Percentiles rank a stretch among this genome's conserved stretches.
Conservation (phyloP, 2,113 vertebrate species). For the Thunnus thynnus region DNA sequence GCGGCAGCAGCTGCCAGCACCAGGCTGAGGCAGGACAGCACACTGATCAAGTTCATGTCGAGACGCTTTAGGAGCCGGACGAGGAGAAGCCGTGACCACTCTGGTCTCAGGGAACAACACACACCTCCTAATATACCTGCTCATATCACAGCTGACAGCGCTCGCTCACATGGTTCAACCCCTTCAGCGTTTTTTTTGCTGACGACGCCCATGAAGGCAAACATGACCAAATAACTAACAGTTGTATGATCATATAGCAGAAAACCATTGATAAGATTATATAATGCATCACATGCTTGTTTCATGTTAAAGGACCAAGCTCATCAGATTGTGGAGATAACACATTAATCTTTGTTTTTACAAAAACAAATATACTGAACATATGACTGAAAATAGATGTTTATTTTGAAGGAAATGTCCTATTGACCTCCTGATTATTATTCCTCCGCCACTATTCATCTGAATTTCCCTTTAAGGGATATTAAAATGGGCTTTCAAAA, state of each 20-base stretch:
- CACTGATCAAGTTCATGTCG: slow-evolving; percentile 34
- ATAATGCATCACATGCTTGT: neutral
- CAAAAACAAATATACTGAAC: too few species aligned
- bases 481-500: too few species aligned
- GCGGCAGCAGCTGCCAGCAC: slow-evolving; percentile 32
- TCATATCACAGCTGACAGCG: neutral
- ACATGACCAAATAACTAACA: neutral
- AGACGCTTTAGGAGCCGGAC: neutral
- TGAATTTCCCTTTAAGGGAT: too few species aligned
- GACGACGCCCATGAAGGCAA: neutral
- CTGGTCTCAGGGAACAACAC: neutral
- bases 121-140: slow-evolving; percentile 20
- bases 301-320: neutral
- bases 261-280: neutral
- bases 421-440: too few species aligned
- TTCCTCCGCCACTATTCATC: too few species aligned
- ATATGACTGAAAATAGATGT: too few species aligned
- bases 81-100: neutral
- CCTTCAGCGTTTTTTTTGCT: neutral
- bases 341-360: too few species aligned
- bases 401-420: too few species aligned
- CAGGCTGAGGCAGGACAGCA: slow-evolving; percentile 44
- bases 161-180: neutral
- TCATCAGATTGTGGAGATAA: neutral
- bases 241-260: neutral